Percentiles rank a stretch among this genome's conserved stretches.
Conservation (phyloP, 2,888 invertebrate species). For the Onthophagus sagittarius region DNA sequence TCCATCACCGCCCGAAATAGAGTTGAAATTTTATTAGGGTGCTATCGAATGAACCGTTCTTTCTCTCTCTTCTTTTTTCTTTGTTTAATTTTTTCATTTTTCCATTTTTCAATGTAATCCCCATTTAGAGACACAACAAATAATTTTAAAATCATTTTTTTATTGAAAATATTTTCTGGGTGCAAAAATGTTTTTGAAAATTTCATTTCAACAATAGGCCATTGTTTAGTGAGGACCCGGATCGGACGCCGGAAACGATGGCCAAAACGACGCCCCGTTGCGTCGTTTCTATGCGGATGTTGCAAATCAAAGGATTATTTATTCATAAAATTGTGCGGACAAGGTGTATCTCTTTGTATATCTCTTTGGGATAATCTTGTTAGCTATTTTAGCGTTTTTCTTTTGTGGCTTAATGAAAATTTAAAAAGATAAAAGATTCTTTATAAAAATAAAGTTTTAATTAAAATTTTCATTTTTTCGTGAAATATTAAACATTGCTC, state of each 20-base stretch:
- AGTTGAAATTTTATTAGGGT: background rate
- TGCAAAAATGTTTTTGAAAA: background rate
- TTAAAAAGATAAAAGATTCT: too few relatives aligned
- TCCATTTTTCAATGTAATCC: background rate
- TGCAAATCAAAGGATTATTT: background rate
- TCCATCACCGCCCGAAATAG: background rate
- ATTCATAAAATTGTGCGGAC: background rate
- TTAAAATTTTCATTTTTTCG: too few relatives aligned
- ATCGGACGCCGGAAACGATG: background rate
- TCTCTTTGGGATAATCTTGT: background rate
- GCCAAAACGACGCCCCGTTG: background rate
- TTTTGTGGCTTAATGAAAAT: background rate
- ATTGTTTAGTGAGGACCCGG: background rate
- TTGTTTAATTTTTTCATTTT: background rate
- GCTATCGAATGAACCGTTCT: background rate
- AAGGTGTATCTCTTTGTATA: background rate
- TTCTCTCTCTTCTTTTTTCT: background rate
- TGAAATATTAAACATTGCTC: too few relatives aligned
- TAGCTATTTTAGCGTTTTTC: background rate
- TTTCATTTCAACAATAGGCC: background rate
- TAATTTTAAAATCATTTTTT: background rate
- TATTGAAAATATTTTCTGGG: background rate
- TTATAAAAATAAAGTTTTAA: too few relatives aligned
- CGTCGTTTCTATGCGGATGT: background rate
- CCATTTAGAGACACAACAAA: background rate